A percentile compares a stretch with the other conserved stretches of the same genome.
These are phyloP conservation scores for Lethocerus indicus DNA, from an alignment of 1,140 invertebrate species.

Conservation along the genomic window DNA sequence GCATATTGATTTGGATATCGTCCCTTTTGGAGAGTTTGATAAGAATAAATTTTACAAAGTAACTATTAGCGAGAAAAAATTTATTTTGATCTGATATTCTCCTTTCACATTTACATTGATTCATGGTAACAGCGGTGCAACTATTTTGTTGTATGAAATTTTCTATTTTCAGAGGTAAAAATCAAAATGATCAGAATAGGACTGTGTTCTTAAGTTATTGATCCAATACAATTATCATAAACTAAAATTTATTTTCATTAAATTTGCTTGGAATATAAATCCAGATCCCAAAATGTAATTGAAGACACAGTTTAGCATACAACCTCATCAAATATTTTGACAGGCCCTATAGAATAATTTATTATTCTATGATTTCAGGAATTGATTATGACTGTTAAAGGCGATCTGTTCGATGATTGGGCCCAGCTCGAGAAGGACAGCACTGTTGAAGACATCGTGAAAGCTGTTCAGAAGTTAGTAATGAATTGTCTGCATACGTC, in stretches of 20 bases:
- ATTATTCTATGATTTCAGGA: constrained; percentile 1
- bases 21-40: constrained; percentile 9
- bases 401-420: constrained; percentile 11
- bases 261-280: neutral
- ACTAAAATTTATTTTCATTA: neutral
- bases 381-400: constrained; percentile 5
- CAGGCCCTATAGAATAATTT: neutral
- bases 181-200: neutral
- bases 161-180: neutral
- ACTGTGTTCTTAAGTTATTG: neutral
- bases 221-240: neutral
- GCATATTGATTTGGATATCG: constrained; percentile 10
- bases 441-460: constrained; percentile 6
- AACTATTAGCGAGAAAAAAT: no score
- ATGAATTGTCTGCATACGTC: neutral
- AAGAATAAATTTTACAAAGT: constrained; percentile 11
- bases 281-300: neutral
- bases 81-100: no score
- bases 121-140: no score
- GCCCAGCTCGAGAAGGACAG: constrained; percentile 1
- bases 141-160: no score
- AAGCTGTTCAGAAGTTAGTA: neutral
- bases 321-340: neutral
- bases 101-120: no score
- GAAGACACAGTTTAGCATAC: neutral